phyloP scores from a whole-genome alignment of 2,113 vertebrate species.

The Ctenodactylus gundi region DNA sequence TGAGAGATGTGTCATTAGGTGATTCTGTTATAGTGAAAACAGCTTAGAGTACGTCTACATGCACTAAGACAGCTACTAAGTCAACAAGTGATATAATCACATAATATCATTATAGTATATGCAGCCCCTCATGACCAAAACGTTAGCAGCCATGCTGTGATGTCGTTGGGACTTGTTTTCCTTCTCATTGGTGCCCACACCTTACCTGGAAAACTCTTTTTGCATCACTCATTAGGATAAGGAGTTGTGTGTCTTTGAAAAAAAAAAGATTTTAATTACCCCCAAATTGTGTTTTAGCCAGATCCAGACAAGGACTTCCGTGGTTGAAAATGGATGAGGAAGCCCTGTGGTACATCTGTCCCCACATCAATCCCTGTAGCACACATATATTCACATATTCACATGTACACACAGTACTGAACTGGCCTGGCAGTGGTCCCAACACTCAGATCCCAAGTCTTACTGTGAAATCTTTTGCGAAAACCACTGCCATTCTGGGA shows the following conservation, averaged over 20 bases:
- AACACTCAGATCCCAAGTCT: background rate
- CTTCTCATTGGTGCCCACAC: background rate
- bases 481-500: background rate
- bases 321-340: background rate
- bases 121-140: background rate
- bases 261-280: background rate
- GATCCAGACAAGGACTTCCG: background rate
- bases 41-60: background rate
- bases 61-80: background rate
- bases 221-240: background rate
- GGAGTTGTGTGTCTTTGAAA: background rate
- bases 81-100: background rate
- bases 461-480: background rate
- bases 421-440: no score
- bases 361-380: background rate
- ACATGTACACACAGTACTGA: background rate
- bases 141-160: background rate
- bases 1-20: background rate
- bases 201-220: background rate
- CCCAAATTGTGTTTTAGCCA: background rate
- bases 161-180: background rate
- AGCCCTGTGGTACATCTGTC: no score
- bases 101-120: background rate
- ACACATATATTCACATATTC: background rate
- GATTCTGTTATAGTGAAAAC: background rate